phyloP scores from a whole-genome alignment of 1,140 invertebrate genomes.

The Drosophila lacteicornis region DNA sequence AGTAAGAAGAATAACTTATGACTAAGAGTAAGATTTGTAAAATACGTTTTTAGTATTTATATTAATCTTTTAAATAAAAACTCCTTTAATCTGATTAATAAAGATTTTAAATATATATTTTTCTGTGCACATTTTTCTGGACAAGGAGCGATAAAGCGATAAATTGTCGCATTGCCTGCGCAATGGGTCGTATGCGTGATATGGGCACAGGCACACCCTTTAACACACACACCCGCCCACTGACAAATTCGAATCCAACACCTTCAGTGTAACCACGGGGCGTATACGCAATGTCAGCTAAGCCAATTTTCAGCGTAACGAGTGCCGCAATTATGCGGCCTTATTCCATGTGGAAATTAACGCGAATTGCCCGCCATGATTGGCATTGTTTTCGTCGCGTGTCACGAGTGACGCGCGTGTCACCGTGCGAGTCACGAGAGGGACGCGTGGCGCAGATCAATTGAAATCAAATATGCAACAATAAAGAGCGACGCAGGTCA shows the following conservation, averaged over 20 bases:
- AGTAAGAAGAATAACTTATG: too few species aligned
- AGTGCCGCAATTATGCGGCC: slow-evolving; percentile 60
- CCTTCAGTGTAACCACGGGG: slow-evolving; percentile 2
- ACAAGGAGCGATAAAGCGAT: neutral
- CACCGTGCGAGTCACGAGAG: slow-evolving; percentile 7
- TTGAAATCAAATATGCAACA: slow-evolving; percentile 68
- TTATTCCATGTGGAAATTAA: slow-evolving; percentile 80
- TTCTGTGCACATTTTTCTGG: neutral
- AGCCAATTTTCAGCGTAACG: slow-evolving; percentile 57
- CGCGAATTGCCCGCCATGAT: slow-evolving; percentile 68
- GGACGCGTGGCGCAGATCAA: slow-evolving; percentile 31
- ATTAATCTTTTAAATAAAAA: too few species aligned
- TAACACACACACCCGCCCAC: neutral
- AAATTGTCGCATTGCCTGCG: slow-evolving; percentile 29
- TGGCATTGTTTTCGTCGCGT: slow-evolving; percentile 75
- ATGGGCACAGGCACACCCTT: neutral
- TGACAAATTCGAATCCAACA: slow-evolving; percentile 7
- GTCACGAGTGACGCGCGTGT: slow-evolving; percentile 36
- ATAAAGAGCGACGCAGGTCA: slow-evolving; percentile 38
- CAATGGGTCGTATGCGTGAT: slow-evolving; percentile 35
- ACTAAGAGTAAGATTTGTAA: too few species aligned
- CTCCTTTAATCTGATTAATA: too few species aligned
- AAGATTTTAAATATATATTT: too few species aligned
- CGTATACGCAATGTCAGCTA: slow-evolving; percentile 52
- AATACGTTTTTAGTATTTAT: too few species aligned